Conservation (phyloP, 2,888 invertebrate species). For the Chrysopilus asiliformis region DNA sequence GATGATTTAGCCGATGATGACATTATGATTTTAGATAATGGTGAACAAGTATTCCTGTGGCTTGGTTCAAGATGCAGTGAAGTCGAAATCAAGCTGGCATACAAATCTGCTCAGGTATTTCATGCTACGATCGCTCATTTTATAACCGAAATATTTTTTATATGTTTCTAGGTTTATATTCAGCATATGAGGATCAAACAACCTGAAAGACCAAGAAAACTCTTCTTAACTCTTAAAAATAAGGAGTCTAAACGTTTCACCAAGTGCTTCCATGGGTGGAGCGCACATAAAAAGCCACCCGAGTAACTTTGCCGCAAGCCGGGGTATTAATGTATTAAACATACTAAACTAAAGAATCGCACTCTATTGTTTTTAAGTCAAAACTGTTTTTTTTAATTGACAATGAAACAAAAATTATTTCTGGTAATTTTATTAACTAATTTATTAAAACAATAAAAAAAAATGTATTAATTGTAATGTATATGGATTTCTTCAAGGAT, state of each 20-base stretch:
- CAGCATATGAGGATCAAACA: slow-evolving; percentile 95
- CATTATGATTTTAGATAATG: slow-evolving; percentile 98
- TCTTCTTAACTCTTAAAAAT: slow-evolving; percentile 89
- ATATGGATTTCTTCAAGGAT: too few species aligned
- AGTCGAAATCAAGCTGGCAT: slow-evolving; percentile 96
- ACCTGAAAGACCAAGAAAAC: slow-evolving; percentile 76
- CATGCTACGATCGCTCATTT: slow-evolving; percentile 12
- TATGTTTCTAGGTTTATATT: slow-evolving; percentile 72
- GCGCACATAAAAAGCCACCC: slow-evolving; percentile 54
- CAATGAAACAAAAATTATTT: neutral
- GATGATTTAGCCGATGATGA: slow-evolving; percentile 99
- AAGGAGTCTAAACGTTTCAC: slow-evolving; percentile 91
- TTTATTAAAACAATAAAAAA: too few species aligned
- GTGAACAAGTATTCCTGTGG: slow-evolving; percentile 96
- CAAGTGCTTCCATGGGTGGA: slow-evolving; percentile 99
- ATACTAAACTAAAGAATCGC: neutral
- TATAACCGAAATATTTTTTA: slow-evolving; percentile 3
- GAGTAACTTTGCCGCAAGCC: slow-evolving; percentile 18
- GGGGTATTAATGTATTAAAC: neutral
- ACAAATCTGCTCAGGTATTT: slow-evolving; percentile 89
- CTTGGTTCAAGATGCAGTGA: slow-evolving; percentile 92
- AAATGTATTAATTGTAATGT: too few species aligned
- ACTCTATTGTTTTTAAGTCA: neutral
- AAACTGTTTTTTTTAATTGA: neutral
- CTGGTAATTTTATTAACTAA: neutral